Conservation (phyloP, 2,113 vertebrate genomes). For the Actenoides lindsayi region DNA sequence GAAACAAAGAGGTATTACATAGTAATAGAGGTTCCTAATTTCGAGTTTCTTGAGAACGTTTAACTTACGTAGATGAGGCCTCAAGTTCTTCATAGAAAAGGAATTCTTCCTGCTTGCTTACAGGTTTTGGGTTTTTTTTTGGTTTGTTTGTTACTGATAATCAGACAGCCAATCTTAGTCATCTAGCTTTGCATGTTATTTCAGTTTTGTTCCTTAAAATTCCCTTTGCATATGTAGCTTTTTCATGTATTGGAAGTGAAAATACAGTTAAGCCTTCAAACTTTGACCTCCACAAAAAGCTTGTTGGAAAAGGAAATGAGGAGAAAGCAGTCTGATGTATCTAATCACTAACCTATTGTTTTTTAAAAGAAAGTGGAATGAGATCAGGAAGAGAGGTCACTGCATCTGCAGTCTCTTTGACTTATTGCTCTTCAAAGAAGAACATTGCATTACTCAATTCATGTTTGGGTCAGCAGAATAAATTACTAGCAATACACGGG, state of each 20-base stretch:
- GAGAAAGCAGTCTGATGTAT: background rate
- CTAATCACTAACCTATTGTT: background rate
- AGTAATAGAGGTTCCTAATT: background rate
- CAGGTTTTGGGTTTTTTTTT: background rate
- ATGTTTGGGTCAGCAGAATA: background rate
- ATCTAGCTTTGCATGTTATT: background rate
- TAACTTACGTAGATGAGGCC: background rate
- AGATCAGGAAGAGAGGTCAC: background rate
- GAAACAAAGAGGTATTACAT: background rate
- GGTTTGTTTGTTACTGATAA: background rate
- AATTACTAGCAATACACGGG: background rate
- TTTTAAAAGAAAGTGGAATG: background rate
- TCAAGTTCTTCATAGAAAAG: background rate
- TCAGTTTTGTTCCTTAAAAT: background rate
- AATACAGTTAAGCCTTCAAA: background rate
- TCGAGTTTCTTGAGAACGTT: background rate
- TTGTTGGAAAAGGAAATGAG: background rate
- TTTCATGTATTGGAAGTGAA: background rate
- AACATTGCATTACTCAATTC: background rate
- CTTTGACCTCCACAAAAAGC: background rate
- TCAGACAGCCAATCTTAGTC: background rate
- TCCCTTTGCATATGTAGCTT: background rate
- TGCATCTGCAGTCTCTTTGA: background rate
- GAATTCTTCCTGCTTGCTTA: background rate
- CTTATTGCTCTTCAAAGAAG: background rate